Conservation (phyloP, 2,797 vertebrate genomes). For the Anas bernieri region DNA sequence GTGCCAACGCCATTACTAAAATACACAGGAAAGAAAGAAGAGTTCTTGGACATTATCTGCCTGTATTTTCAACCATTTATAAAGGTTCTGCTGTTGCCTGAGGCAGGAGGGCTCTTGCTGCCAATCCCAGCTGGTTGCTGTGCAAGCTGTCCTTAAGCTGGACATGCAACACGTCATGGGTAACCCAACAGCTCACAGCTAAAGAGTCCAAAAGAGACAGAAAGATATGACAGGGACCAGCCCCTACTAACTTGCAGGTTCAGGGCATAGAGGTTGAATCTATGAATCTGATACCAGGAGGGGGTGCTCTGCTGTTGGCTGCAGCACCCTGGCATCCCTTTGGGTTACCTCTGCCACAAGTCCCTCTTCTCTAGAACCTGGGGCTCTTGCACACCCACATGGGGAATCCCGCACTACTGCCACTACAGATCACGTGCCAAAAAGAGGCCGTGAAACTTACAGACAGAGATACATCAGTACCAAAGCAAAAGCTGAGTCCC, state of each 20-base stretch:
- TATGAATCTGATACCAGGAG: neutral
- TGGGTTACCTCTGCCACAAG: neutral
- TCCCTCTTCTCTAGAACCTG: neutral
- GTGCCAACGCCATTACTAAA: conserved; percentile 35
- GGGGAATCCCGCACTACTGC: rapidly evolving
- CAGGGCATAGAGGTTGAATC: neutral
- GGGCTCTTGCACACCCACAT: rapidly evolving
- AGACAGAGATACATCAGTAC: neutral
- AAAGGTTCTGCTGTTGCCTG: neutral
- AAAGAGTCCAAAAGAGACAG: neutral
- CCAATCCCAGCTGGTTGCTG: neutral
- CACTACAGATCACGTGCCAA: neutral
- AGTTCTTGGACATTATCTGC: neutral
- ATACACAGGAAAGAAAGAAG: neutral
- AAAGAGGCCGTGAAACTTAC: neutral
- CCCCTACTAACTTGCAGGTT: neutral
- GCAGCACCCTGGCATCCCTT: neutral
- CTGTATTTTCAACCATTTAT: neutral
- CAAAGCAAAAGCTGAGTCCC: neutral
- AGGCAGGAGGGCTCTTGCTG: neutral
- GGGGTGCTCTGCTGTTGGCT: neutral
- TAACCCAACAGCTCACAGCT: neutral
- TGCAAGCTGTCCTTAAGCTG: neutral
- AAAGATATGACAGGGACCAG: neutral
- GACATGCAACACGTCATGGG: rapidly evolving